These are phyloP conservation scores for Harlomillsia oculata DNA, from an alignment of 1,140 invertebrate species.

Conservation along the genomic window DNA sequence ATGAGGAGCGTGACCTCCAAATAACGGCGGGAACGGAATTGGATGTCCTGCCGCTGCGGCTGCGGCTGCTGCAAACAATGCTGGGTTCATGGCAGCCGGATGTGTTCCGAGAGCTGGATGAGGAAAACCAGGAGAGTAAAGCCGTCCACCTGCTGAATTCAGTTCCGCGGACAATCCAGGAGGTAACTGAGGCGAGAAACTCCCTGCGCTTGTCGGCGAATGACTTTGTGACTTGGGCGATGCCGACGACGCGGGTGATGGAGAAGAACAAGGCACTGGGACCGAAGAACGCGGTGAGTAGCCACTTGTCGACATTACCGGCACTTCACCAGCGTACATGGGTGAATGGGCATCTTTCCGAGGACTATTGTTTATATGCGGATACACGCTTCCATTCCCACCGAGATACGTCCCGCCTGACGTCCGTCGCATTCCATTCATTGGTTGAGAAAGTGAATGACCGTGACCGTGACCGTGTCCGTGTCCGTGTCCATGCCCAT, in stretches of 20 bases:
- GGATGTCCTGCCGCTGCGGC: constrained; percentile 31
- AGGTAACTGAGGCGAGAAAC: constrained; percentile 4
- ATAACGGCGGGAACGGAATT: constrained; percentile 27
- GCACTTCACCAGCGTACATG: constrained; percentile 26
- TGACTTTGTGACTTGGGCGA: constrained; percentile 28
- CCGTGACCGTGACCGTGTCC: no score
- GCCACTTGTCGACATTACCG: constrained; percentile 11
- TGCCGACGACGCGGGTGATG: constrained; percentile 23
- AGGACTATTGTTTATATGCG: constrained; percentile 18
- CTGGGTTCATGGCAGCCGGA: constrained; percentile 18
- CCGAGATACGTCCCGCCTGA: neutral
- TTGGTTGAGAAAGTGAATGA: neutral
- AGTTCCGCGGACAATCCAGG: constrained; percentile 2
- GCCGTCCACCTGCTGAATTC: constrained; percentile 4
- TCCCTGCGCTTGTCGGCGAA: constrained; percentile 8
- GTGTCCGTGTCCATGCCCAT: no score
- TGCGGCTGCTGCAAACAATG: constrained; percentile 24
- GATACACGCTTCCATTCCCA: neutral
- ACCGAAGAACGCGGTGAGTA: constrained; percentile 23
- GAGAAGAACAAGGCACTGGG: constrained; percentile 33
- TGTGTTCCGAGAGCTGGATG: constrained; percentile 3
- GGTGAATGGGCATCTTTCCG: constrained; percentile 28
- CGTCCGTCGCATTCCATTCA: constrained; percentile 13
- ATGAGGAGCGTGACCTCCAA: constrained; percentile 25
- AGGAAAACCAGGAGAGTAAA: constrained; percentile 6